These are phyloP conservation scores for Fulmarus glacialis DNA, from an alignment of 2,113 vertebrate genomes.

Conservation along the genomic window DNA sequence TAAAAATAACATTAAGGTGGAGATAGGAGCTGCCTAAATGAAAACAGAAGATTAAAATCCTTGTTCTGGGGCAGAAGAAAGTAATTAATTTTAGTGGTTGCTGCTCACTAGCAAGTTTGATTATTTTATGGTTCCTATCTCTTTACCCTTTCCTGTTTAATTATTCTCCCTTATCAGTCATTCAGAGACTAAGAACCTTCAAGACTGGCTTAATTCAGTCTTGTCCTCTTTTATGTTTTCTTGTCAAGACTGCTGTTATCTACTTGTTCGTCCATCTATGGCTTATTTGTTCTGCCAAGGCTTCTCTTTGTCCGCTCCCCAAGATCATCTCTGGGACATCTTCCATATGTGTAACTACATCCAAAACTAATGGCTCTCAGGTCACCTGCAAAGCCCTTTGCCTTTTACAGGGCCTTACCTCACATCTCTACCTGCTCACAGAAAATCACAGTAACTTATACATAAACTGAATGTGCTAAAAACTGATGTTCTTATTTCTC, in stretches of 20 bases:
- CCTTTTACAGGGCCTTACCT: background rate
- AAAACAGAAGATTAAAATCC: slow-evolving; percentile 19
- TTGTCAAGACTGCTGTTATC: slow-evolving; percentile 31
- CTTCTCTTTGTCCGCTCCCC: slow-evolving; percentile 5
- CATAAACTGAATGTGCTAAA: background rate
- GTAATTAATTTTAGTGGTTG: background rate
- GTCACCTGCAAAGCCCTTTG: slow-evolving; percentile 6
- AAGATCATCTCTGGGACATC: background rate
- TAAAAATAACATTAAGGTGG: slow-evolving; percentile 25
- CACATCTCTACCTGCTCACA: background rate
- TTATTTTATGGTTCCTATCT: slow-evolving; percentile 23
- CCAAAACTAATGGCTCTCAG: background rate
- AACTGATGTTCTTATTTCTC: background rate
- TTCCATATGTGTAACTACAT: background rate
- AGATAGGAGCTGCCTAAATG: background rate
- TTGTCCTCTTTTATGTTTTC: slow-evolving; percentile 19
- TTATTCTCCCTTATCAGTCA: slow-evolving; percentile 30
- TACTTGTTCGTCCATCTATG: background rate
- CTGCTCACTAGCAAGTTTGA: background rate
- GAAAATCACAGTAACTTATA: background rate
- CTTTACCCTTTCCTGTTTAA: slow-evolving; percentile 14
- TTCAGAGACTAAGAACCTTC: slow-evolving; percentile 17
- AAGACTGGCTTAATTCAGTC: background rate
- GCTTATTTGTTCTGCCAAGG: slow-evolving; percentile 22
- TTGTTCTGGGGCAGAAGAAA: background rate